Conservation (phyloP, 1,140 invertebrate genomes). For the Drosophila cardini region DNA sequence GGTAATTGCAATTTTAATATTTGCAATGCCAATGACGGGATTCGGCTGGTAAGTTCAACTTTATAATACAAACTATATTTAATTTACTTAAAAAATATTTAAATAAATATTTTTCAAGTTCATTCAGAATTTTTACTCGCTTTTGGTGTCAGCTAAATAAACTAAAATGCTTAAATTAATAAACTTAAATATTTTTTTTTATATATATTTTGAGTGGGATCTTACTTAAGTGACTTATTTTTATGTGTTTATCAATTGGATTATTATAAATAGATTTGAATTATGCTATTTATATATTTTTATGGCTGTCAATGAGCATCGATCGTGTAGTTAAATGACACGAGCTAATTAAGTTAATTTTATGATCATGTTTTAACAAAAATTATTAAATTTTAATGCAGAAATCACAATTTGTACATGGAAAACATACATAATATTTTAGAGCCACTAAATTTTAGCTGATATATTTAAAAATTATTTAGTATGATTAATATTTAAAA, state of each 20-base stretch:
- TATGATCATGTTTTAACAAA: too few species aligned
- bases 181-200: not conserved
- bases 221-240: slow-evolving; percentile 5
- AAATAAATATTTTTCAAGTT: not conserved
- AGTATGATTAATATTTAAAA: too few species aligned
- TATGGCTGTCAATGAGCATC: not conserved
- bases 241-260: slow-evolving; percentile 15
- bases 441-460: too few species aligned
- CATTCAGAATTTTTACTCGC: not conserved
- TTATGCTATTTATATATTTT: not conserved
- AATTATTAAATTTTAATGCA: too few species aligned
- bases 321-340: not conserved
- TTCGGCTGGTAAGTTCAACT: slow-evolving; percentile 75
- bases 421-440: too few species aligned
- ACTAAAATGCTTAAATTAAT: not conserved
- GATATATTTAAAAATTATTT: too few species aligned
- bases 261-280: slow-evolving; percentile 14
- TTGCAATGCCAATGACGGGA: slow-evolving; percentile 84
- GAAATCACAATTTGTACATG: too few species aligned
- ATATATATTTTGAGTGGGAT: not conserved
- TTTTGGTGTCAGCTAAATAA: too few species aligned
- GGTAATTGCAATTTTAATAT: slow-evolving; percentile 84
- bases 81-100: not conserved
- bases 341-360: too few species aligned
- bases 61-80: not conserved